phyloP scores from a whole-genome alignment of 92 coral and sea anemone species.

The Epizoanthus stellaris region DNA sequence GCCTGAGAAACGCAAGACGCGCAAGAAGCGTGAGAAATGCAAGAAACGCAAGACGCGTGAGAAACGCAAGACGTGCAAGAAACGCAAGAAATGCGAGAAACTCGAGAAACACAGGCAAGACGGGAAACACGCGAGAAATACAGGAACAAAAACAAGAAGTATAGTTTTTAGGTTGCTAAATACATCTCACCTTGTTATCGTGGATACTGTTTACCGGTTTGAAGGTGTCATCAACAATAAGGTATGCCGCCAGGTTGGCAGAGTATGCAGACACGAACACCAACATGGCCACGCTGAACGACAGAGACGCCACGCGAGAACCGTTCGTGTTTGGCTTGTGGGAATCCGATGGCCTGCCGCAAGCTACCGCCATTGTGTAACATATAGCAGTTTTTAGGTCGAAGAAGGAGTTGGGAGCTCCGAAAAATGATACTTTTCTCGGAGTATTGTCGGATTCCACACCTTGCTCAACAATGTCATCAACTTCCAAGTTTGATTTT shows the following conservation, averaged over 20 bases:
- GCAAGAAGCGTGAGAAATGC: no score
- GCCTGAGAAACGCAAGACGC: no score
- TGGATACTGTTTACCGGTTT: slow-evolving; percentile 76
- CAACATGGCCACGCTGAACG: slow-evolving; percentile 88
- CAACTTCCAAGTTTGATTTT: background rate
- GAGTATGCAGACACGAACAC: slow-evolving; percentile 83
- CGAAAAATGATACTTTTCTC: background rate
- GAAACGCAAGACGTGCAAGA: no score
- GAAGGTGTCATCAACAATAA: slow-evolving; percentile 79
- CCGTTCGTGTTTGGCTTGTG: slow-evolving; percentile 77
- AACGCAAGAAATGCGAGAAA: no score
- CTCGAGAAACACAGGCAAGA: no score
- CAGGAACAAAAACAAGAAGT: no score
- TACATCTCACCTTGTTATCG: slow-evolving; percentile 73
- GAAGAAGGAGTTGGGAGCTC: slow-evolving; percentile 34
- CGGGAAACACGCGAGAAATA: no score
- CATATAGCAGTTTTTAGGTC: slow-evolving; percentile 82
- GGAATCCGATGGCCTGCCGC: slow-evolving; percentile 82
- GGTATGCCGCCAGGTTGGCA: slow-evolving; percentile 84
- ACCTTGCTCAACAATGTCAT: background rate
- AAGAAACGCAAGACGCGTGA: no score
- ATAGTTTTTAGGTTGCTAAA: no score
- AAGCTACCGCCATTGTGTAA: slow-evolving; percentile 78
- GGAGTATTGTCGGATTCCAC: slow-evolving; percentile 3
- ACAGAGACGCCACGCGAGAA: slow-evolving; percentile 78